phyloP scores from a whole-genome alignment of 2,888 invertebrate species.

The Isoperla grammatica region DNA sequence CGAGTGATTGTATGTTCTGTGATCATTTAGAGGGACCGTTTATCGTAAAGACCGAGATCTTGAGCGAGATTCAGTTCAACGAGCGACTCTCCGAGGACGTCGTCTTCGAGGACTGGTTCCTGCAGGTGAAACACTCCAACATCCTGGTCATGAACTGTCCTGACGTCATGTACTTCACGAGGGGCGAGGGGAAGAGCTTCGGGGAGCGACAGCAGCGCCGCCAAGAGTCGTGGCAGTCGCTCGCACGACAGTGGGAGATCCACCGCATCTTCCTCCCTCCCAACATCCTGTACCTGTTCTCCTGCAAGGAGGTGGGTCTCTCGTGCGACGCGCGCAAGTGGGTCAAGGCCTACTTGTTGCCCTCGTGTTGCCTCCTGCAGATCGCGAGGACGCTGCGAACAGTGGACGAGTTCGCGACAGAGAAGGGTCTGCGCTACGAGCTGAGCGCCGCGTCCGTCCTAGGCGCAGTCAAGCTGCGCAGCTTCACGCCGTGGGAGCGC shows the following conservation, averaged over 20 bases:
- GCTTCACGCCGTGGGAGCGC: conserved; percentile 39
- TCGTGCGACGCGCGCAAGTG: conserved; percentile 29
- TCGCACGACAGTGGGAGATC: conserved; percentile 28
- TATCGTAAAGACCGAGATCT: conserved; percentile 32
- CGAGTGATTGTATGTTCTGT: conserved; percentile 38
- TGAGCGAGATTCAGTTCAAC: conserved; percentile 31
- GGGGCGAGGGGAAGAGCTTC: conserved; percentile 16
- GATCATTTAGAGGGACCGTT: conserved; percentile 38
- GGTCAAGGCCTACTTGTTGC: conserved; percentile 29
- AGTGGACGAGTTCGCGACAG: conserved; percentile 32
- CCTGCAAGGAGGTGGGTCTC: conserved; percentile 32
- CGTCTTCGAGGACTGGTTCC: conserved; percentile 38
- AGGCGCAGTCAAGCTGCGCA: conserved; percentile 40
- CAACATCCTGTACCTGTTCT: conserved; percentile 27
- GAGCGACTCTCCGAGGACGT: conserved; percentile 29
- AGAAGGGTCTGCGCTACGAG: conserved; percentile 35
- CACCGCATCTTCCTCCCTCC: conserved; percentile 27
- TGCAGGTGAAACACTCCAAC: conserved; percentile 31
- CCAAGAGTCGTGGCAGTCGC: conserved; percentile 26
- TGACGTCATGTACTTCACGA: conserved; percentile 38
- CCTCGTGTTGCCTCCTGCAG: conserved; percentile 36
- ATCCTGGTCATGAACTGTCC: conserved; percentile 36
- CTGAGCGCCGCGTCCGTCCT: conserved; percentile 38
- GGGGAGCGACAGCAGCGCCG: conserved; percentile 20
- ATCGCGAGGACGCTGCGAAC: conserved; percentile 33